phyloP scores from a whole-genome alignment of 2,888 invertebrate species.

The Archips crataeganus region DNA sequence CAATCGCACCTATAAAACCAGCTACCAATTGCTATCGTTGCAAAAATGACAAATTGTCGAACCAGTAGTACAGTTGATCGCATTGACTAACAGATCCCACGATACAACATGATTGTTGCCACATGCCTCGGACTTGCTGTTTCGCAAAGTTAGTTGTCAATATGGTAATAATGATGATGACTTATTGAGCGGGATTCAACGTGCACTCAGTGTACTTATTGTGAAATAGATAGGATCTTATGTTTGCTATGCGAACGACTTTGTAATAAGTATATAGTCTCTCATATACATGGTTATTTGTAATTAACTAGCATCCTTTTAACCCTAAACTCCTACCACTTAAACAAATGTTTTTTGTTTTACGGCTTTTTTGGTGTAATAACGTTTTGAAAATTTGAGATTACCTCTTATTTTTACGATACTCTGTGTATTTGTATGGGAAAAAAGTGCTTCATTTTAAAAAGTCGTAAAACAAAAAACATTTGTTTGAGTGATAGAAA shows the following conservation, averaged over 20 bases:
- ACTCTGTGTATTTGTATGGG: no score
- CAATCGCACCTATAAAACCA: neutral
- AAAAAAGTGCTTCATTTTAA: no score
- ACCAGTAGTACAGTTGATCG: constrained; percentile 27
- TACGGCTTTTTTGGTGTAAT: no score
- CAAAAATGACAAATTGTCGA: constrained; percentile 33
- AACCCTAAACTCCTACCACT: no score
- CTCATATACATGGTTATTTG: no score
- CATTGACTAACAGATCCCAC: constrained; percentile 37
- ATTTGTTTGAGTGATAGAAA: no score
- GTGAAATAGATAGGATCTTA: constrained; percentile 1
- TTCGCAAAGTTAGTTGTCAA: constrained; percentile 32
- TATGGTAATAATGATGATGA: constrained; percentile 12
- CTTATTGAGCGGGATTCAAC: constrained; percentile 7
- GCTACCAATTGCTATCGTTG: constrained; percentile 17
- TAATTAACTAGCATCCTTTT: no score
- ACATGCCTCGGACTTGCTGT: constrained; percentile 23
- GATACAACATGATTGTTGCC: constrained; percentile 33
- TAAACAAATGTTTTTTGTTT: no score
- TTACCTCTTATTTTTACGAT: no score
- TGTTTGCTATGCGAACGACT: neutral
- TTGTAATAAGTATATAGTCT: neutral
- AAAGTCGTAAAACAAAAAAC: no score
- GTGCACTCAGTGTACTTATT: neutral
- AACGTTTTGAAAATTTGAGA: no score